phyloP scores from a whole-genome alignment of 2,888 invertebrate species.

The Antheraea assamensis region DNA sequence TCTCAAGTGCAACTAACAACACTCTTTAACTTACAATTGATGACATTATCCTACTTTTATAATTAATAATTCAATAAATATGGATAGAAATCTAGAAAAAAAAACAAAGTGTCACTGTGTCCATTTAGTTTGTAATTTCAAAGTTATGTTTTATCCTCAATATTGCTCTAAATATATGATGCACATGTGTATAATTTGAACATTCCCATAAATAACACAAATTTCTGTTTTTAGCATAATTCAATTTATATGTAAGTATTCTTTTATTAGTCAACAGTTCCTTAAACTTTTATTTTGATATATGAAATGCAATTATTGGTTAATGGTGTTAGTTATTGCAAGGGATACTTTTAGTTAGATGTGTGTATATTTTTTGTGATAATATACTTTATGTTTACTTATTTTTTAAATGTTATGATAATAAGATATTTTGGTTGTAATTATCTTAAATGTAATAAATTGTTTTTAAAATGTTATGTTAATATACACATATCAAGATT shows the following conservation, averaged over 20 bases:
- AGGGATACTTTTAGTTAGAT: not conserved
- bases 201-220: conserved; percentile 2
- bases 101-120: too few species aligned
- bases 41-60: too few species aligned
- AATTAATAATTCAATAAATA: too few species aligned
- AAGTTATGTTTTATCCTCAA: not conserved
- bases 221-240: not conserved
- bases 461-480: not conserved
- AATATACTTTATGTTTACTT: conserved; percentile 6
- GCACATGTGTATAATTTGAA: not conserved
- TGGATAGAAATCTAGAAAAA: too few species aligned
- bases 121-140: too few species aligned
- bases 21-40: too few species aligned
- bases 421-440: not conserved
- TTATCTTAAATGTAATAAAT: not conserved
- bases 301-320: not conserved
- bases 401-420: not conserved
- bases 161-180: not conserved
- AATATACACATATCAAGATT: not conserved
- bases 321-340: not conserved
- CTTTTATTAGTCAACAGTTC: not conserved
- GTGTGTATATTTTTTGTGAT: conserved; percentile 8
- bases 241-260: not conserved
- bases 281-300: not conserved
- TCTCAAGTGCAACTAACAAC: too few species aligned